These are phyloP conservation scores for Falco naumanni DNA, from an alignment of 2,797 vertebrate species.

Conservation along the genomic window DNA sequence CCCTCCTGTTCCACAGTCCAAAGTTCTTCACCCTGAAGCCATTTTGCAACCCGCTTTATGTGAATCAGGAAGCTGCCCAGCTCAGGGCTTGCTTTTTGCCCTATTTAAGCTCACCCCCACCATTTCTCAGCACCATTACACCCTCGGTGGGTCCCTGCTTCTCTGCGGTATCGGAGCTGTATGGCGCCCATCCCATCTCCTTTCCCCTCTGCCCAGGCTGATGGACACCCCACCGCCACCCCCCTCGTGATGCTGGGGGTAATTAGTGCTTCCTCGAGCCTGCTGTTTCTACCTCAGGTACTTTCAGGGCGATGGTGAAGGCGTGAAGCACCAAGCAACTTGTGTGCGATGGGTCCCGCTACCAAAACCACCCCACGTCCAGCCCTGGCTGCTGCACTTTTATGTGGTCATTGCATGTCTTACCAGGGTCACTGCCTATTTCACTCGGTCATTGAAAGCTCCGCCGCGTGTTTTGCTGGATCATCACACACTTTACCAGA, in stretches of 20 bases:
- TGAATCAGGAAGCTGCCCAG: neutral
- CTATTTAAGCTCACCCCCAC: accelerated
- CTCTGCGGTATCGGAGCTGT: too few species aligned
- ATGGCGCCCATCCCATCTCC: neutral
- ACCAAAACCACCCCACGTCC: accelerated
- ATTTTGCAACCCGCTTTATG: accelerated
- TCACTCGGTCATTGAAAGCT: neutral
- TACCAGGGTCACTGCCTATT: accelerated
- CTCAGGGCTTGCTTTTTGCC: neutral
- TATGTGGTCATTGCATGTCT: accelerated
- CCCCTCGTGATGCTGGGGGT: neutral
- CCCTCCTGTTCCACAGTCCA: neutral
- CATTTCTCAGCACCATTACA: too few species aligned
- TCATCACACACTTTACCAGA: neutral
- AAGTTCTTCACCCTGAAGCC: too few species aligned
- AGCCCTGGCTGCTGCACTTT: neutral
- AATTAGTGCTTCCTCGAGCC: neutral
- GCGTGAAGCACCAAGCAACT: neutral
- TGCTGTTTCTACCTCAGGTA: too few species aligned
- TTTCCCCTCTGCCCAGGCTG: neutral
- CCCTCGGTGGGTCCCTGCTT: too few species aligned
- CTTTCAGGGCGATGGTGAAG: neutral
- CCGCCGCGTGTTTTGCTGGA: too few species aligned
- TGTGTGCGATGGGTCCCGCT: neutral
- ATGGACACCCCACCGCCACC: neutral